phyloP scores from a whole-genome alignment of 2,888 invertebrate species.

The Coronaproctus castanopsis region DNA sequence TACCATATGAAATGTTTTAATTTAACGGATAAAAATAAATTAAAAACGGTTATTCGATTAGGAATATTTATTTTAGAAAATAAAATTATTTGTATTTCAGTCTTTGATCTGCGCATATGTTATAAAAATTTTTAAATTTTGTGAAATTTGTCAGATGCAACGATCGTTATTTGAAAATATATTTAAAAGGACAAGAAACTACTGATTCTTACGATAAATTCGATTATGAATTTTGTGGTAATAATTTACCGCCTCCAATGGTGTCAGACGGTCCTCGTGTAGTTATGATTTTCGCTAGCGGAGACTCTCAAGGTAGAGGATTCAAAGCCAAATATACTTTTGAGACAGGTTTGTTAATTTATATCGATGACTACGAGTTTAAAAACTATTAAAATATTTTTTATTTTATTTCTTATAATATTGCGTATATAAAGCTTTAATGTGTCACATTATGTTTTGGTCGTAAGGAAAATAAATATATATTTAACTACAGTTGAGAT shows the following conservation, averaged over 20 bases:
- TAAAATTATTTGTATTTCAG: too few relatives aligned
- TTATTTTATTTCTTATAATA: constrained; percentile 7
- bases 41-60: too few relatives aligned
- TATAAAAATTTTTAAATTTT: too few relatives aligned
- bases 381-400: background rate
- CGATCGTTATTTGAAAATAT: constrained; percentile 76
- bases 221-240: constrained; percentile 79
- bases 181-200: constrained; percentile 77
- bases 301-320: constrained; percentile 70
- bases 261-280: constrained; percentile 73
- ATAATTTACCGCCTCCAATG: constrained; percentile 51
- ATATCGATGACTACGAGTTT: constrained; percentile 1
- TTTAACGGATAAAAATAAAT: too few relatives aligned
- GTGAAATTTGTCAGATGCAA: too few relatives aligned
- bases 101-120: too few relatives aligned
- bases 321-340: constrained; percentile 75
- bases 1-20: too few relatives aligned
- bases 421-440: background rate
- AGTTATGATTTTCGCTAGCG: constrained; percentile 87
- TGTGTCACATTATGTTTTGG: background rate
- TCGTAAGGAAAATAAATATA: constrained; percentile 2
- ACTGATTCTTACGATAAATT: constrained; percentile 84
- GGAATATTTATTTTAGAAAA: too few relatives aligned
- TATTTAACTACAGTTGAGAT: too few relatives aligned
- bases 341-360: constrained; percentile 45